Percentiles rank a stretch among this genome's conserved stretches.
phyloP scores from a whole-genome alignment of 2,797 vertebrate species.

The Rhyacichthys aspro region DNA sequence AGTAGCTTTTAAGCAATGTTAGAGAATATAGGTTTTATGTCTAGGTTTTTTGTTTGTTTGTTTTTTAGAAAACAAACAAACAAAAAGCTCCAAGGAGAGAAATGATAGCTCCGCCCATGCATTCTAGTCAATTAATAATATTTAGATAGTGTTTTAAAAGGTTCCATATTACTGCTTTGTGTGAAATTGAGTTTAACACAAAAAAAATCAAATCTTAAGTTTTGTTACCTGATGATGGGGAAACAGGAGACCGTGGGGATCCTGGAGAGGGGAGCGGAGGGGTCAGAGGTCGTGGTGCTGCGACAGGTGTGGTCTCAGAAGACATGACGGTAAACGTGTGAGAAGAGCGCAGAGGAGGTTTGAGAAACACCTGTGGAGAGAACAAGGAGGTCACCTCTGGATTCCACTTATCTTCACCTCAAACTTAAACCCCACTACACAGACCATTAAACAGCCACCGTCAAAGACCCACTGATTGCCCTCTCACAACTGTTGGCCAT shows the following conservation, averaged over 20 bases:
- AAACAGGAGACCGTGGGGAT: slow-evolving; percentile 49
- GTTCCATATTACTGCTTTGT: neutral
- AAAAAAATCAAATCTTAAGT: too few relatives aligned
- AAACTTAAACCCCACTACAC: too few relatives aligned
- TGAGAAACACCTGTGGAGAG: slow-evolving; percentile 29
- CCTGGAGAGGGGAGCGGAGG: slow-evolving; percentile 57
- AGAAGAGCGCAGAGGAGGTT: slow-evolving; percentile 1
- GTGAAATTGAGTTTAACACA: too few relatives aligned
- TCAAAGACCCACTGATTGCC: slow-evolving; percentile 11
- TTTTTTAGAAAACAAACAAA: too few relatives aligned
- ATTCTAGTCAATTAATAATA: too few relatives aligned
- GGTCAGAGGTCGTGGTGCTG: slow-evolving; percentile 54
- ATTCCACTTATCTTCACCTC: neutral
- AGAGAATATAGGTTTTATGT: too few relatives aligned
- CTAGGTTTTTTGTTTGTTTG: too few relatives aligned
- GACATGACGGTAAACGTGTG: slow-evolving; percentile 63
- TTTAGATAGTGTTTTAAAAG: neutral
- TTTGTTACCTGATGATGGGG: slow-evolving; percentile 50
- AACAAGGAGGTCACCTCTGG: neutral
- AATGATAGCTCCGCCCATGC: too few relatives aligned
- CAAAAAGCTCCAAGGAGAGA: too few relatives aligned
- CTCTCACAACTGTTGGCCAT: slow-evolving; percentile 14
- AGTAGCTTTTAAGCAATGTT: too few relatives aligned
- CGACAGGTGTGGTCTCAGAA: slow-evolving; percentile 58
- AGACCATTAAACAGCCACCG: neutral